A percentile compares a stretch with the other conserved stretches of the same genome.
Evolutionary conservation across 2,797 vertebrate genomes (phyloP).

Genomic region (Coranthus polyacanthus): DNA sequence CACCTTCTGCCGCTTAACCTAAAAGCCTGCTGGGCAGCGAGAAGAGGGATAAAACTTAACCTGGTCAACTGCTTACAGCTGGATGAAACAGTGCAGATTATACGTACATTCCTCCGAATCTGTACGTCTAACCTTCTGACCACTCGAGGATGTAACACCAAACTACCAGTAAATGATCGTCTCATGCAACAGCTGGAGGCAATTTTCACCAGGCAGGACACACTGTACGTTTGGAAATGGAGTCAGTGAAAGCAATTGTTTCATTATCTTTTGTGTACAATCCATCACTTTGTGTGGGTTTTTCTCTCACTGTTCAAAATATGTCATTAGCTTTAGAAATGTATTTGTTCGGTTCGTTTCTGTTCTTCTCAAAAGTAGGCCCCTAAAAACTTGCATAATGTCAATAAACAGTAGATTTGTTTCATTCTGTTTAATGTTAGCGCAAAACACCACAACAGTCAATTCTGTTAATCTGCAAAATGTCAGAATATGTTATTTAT

Average conservation of each 20-base stretch:
- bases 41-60: slow-evolving; percentile 28
- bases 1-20: slow-evolving; percentile 47
- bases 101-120: slow-evolving; percentile 6
- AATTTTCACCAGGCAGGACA: slow-evolving; percentile 33
- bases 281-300: background rate
- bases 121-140: slow-evolving; percentile 8
- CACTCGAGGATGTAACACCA: slow-evolving; percentile 18
- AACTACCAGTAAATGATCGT: slow-evolving; percentile 20
- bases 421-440: too few species aligned
- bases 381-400: too few species aligned
- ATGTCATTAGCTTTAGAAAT: too few species aligned
- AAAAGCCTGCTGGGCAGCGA: slow-evolving; percentile 12
- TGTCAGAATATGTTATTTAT: too few species aligned
- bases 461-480: too few species aligned
- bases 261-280: background rate
- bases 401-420: too few species aligned
- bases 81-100: slow-evolving; percentile 41
- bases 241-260: background rate
- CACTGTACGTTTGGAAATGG: slow-evolving; percentile 12
- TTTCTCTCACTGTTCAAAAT: background rate
- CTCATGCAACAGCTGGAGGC: slow-evolving; percentile 47
- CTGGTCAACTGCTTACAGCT: slow-evolving; percentile 56
- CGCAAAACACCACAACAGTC: too few species aligned
- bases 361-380: too few species aligned
- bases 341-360: too few species aligned